Percentiles rank a stretch among this genome's conserved stretches.
Conservation (phyloP, 2,797 vertebrate species). For the Adrianichthys oophorus region DNA sequence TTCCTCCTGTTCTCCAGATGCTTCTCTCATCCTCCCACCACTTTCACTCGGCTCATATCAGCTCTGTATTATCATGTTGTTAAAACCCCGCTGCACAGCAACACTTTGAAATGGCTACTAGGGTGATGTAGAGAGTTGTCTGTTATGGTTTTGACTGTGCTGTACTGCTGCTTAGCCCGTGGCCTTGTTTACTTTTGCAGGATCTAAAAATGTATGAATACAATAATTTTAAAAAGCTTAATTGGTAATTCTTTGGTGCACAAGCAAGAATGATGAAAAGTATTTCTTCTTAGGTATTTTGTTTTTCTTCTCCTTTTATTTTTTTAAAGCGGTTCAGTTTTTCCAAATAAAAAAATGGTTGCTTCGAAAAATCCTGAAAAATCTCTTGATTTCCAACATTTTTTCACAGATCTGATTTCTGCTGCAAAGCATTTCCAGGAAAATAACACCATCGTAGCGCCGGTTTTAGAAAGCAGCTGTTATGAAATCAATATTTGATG, state of each 20-base stretch:
- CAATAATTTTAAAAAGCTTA: too few species aligned
- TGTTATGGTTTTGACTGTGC: constrained; percentile 68
- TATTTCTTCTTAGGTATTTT: too few species aligned
- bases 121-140: constrained; percentile 68
- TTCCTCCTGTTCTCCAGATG: constrained; percentile 26
- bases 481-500: constrained; percentile 86
- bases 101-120: constrained; percentile 72
- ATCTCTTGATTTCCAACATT: constrained; percentile 32
- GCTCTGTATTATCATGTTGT: constrained; percentile 74
- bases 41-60: constrained; percentile 49
- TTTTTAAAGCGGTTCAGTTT: constrained; percentile 1
- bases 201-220: constrained; percentile 68
- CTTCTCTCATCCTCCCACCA: constrained; percentile 33
- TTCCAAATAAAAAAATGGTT: constrained; percentile 21
- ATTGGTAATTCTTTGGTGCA: too few species aligned
- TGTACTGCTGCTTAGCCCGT: constrained; percentile 37
- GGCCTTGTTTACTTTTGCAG: constrained; percentile 58
- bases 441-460: constrained; percentile 42
- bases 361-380: constrained; percentile 22
- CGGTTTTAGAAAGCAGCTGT: constrained; percentile 72
- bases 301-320: too few species aligned
- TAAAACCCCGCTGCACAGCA: constrained; percentile 72
- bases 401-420: constrained; percentile 14
- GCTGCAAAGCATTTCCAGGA: constrained; percentile 24
- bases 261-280: too few species aligned